phyloP scores from a whole-genome alignment of 35 echinoderm and acorn worm species.

The Patiria miniata region DNA sequence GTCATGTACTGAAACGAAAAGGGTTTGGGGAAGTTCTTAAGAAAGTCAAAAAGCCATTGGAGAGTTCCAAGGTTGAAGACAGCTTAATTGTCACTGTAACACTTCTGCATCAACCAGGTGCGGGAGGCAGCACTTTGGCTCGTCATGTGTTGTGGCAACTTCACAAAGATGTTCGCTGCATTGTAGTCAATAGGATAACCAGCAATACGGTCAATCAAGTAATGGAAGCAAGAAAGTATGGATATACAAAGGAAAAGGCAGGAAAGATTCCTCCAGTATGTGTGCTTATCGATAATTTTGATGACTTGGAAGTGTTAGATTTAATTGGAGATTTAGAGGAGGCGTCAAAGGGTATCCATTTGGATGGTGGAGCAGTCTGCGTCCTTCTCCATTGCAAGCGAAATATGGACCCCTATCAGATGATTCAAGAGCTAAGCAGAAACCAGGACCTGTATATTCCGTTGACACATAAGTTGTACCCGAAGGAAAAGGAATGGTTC shows the following conservation, averaged over 20 bases:
- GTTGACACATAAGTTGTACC: constrained; percentile 38
- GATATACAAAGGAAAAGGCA: constrained; percentile 15
- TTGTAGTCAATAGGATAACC: constrained; percentile 55
- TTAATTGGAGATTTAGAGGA: constrained; percentile 37
- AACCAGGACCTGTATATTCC: not conserved
- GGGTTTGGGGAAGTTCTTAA: not conserved
- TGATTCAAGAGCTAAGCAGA: not conserved
- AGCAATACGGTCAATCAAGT: constrained; percentile 56
- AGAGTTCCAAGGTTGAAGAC: not conserved
- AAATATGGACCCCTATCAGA: not conserved
- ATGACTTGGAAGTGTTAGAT: constrained; percentile 27
- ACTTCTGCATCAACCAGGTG: constrained; percentile 62
- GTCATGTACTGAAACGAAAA: constrained; percentile 44
- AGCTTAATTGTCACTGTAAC: constrained; percentile 47
- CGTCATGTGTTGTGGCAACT: constrained; percentile 73
- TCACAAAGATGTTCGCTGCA: constrained; percentile 50
- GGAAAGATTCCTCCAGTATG: constrained; percentile 8
- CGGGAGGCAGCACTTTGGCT: constrained; percentile 58
- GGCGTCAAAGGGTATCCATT: constrained; percentile 23
- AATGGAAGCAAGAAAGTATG: constrained; percentile 41
- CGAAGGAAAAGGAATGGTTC: constrained; percentile 54
- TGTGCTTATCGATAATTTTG: constrained; percentile 32
- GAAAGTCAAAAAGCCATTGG: not conserved
- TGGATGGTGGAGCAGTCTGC: constrained; percentile 22
- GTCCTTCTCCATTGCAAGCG: constrained; percentile 57